phyloP scores from a whole-genome alignment of 23 tunicate species.

The Trididemnum miniatum region DNA sequence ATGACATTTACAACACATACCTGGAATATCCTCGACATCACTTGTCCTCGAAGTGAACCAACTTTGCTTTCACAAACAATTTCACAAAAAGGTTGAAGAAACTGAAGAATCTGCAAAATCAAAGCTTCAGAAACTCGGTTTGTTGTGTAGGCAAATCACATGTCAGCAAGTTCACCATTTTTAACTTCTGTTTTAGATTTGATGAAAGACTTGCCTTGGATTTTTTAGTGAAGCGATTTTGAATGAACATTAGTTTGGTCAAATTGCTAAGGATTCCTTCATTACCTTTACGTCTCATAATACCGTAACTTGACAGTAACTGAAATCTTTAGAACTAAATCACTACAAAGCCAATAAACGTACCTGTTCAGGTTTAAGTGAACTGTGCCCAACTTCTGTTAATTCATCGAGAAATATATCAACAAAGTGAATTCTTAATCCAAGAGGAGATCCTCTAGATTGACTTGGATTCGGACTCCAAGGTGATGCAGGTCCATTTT shows the following conservation, averaged over 20 bases:
- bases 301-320: no score
- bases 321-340: no score
- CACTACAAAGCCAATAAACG: no score
- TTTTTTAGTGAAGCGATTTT: no score
- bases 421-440: slow-evolving; percentile 63
- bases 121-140: no score
- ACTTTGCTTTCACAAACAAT: neutral
- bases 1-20: neutral
- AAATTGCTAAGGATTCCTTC: no score
- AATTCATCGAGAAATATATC: slow-evolving; percentile 80
- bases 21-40: neutral
- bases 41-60: neutral
- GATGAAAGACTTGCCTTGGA: no score
- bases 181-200: no score
- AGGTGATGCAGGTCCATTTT: slow-evolving; percentile 58
- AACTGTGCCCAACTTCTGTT: slow-evolving; percentile 28
- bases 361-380: slow-evolving; percentile 34
- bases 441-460: slow-evolving; percentile 49
- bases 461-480: slow-evolving; percentile 18
- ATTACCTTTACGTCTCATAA: no score
- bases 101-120: neutral
- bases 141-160: no score
- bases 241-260: no score
- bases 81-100: neutral
- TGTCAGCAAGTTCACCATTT: no score